Base-by-base conservation (phyloP, 2,888 invertebrate species). In the Cotesia congregata region DNA sequence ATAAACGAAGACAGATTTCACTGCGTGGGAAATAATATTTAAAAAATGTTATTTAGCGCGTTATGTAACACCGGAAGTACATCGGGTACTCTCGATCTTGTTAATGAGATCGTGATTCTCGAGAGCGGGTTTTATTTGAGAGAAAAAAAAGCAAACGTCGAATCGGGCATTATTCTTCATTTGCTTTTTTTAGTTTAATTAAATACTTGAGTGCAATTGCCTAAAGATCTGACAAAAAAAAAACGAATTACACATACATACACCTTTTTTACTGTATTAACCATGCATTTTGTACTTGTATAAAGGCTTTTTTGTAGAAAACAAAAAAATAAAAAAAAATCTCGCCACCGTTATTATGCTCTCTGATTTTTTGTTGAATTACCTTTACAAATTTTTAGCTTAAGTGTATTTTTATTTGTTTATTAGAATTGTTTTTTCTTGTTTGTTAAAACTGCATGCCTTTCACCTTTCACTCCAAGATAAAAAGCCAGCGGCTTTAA, bases 291-390 rank as follows among this genome's bases (percentile, higher is more conserved):
- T 89, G 80, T 88, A 89, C 87, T 88, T 89, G 88, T 89, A 89
- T 89, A 89, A 89, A 89, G 88, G 89, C 89, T 89, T 89, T 87
- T 89, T 88, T 88, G 85, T 87, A 87, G 86, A 86, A 84, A 82
- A 83, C 80, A 82, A 86, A 87, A 86, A 85, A 84, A 85, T 84
- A 84, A 83, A 88, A 87, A 87, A 87, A 88, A 86, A 86, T 87
- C 87, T 89, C 89, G 88, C 89, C 89, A 89, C 89, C 89, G 89
- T 88, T 87, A 81, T 39, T 17, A 4, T 15, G 1, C 40, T 60
- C 2, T 62, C 6, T 38, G 1, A 30, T 65, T 30, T 30, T 65
- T 64, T 65, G 6, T 20, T 65, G 15, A 39, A 39, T 76, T 67
- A 17, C 60, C 60, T 40, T 39, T 20, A 68, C 38, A 20, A 0